These are phyloP conservation scores for Tragelaphus imberbis DNA, from an alignment of 2,113 vertebrate genomes.

Conservation along the genomic window DNA sequence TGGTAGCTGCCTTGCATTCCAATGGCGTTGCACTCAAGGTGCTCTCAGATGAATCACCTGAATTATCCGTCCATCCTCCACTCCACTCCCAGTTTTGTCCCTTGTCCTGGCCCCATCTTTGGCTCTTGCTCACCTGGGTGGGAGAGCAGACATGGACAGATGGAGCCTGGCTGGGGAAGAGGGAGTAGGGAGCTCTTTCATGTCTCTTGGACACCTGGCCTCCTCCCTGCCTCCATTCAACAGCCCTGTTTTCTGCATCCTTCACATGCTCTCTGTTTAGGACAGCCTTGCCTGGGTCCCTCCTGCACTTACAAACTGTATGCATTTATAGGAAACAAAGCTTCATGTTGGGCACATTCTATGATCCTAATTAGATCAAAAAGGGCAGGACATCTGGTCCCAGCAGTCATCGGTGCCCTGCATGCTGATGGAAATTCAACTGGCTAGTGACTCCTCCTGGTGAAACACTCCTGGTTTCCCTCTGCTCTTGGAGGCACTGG, in stretches of 20 bases:
- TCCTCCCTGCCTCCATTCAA: not conserved
- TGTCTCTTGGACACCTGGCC: not conserved
- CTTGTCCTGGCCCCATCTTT: not conserved
- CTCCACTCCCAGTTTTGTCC: not conserved
- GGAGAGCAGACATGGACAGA: not conserved
- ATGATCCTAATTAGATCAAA: not conserved
- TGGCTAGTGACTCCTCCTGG: not conserved
- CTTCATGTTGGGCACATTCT: not conserved
- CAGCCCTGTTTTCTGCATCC: not conserved
- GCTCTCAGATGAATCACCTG: not conserved
- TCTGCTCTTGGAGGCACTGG: not conserved
- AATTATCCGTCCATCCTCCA: not conserved
- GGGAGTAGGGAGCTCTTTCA: accelerated
- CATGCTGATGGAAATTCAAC: not conserved
- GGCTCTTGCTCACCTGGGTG: not conserved
- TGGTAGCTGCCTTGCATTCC: not conserved
- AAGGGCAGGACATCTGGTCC: not conserved
- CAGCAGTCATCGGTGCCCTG: not conserved
- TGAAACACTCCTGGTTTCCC: not conserved
- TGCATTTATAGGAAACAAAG: not conserved
- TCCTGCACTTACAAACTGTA: not conserved
- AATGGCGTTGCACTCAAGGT: not conserved
- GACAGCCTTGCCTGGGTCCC: not conserved
- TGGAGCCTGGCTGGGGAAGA: not conserved
- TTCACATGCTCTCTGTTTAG: not conserved